Percentiles rank a stretch among this genome's conserved stretches.
These are phyloP conservation scores for Montipora sp. DNA, from an alignment of 64 coral and sea anemone genomes.

Conservation along the genomic window DNA sequence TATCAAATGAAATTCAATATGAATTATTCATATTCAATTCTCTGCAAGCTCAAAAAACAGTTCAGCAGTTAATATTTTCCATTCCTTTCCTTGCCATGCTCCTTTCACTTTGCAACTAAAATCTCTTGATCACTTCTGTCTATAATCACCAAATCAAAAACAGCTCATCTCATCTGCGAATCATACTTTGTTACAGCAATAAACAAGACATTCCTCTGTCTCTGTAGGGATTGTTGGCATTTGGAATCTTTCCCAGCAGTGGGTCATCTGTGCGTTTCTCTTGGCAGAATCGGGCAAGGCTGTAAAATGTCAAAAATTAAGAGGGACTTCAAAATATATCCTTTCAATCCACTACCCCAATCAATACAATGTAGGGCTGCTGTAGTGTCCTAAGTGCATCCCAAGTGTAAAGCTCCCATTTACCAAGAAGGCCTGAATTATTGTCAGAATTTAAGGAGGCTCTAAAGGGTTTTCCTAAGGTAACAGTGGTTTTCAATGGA, in stretches of 20 bases:
- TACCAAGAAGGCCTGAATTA: too few species aligned
- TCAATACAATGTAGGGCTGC: too few species aligned
- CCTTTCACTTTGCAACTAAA: not conserved
- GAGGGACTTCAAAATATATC: not conserved
- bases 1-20: too few species aligned
- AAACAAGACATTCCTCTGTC: constrained; percentile 27
- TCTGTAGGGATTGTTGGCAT: constrained; percentile 59
- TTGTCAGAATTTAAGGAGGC: too few species aligned
- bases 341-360: not conserved
- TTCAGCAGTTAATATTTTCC: not conserved
- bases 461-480: too few species aligned
- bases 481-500: too few species aligned
- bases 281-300: constrained; percentile 41
- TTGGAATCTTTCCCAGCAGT: constrained; percentile 43
- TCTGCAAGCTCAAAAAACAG: not conserved
- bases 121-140: not conserved
- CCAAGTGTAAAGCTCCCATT: too few species aligned
- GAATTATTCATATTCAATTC: not conserved
- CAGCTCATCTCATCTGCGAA: not conserved
- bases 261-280: constrained; percentile 41
- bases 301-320: not conserved
- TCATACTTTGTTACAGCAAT: not conserved
- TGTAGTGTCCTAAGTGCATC: too few species aligned
- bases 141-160: not conserved
- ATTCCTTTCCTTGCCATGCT: not conserved